phyloP scores from a whole-genome alignment of 2,888 invertebrate genomes.

The Aricia artaxerxes region DNA sequence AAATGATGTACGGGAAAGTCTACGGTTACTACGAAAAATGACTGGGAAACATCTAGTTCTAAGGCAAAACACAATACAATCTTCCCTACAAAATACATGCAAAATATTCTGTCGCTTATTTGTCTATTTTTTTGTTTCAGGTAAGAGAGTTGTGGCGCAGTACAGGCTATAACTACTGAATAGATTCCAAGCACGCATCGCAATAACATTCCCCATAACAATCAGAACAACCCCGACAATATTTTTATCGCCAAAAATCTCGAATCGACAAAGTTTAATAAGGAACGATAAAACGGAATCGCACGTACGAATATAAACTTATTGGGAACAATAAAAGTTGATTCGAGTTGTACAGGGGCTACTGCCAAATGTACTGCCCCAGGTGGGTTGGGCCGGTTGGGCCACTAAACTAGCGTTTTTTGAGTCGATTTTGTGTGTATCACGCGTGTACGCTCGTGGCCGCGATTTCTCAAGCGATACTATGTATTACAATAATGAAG shows the following conservation, averaged over 20 bases:
- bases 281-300: slow-evolving; percentile 7
- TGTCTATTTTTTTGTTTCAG: not conserved
- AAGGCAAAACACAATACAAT: no score
- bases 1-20: no score
- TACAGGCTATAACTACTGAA: not conserved
- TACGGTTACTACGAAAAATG: no score
- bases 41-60: no score
- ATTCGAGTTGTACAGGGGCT: not conserved
- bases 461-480: no score
- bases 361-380: slow-evolving; percentile 6
- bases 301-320: slow-evolving; percentile 15
- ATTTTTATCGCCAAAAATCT: slow-evolving; percentile 21
- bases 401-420: not conserved
- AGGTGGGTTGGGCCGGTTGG: not conserved
- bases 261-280: slow-evolving; percentile 12
- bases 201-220: not conserved
- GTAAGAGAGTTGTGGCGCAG: not conserved
- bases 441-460: no score
- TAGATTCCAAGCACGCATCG: slow-evolving; percentile 2
- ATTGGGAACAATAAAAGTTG: slow-evolving; percentile 19
- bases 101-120: not conserved
- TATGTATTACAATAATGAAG: no score
- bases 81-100: not conserved
- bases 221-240: not conserved
- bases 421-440: not conserved